A percentile compares a stretch with the other conserved stretches of the same genome.
Conservation (phyloP, 35 echinoderm and acorn worm species). For the Strongylocentrotus purpuratus region DNA sequence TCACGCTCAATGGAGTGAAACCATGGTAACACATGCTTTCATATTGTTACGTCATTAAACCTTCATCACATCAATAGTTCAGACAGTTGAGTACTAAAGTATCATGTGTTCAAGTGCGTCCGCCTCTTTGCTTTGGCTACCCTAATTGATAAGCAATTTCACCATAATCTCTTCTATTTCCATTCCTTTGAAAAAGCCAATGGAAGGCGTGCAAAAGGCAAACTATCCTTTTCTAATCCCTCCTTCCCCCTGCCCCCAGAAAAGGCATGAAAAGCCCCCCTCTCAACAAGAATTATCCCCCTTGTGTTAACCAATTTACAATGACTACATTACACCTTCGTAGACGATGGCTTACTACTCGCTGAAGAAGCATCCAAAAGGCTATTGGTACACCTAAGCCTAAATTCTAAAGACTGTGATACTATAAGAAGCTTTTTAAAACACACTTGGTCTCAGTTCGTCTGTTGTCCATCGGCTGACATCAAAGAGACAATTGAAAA, state of each 20-base stretch:
- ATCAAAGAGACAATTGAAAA: slow-evolving; percentile 40
- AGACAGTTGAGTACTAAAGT: not conserved
- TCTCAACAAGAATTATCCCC: slow-evolving; percentile 45
- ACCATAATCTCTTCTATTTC: not conserved
- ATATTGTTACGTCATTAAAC: not conserved
- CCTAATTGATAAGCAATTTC: not conserved
- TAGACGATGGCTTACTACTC: not conserved
- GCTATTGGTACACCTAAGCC: not conserved
- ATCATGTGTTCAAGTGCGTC: not conserved
- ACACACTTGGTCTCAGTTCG: slow-evolving; percentile 28
- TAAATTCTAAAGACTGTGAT: not conserved
- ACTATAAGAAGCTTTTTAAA: slow-evolving; percentile 40
- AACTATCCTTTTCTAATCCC: slow-evolving; percentile 11
- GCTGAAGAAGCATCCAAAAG: not conserved
- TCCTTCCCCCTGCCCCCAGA: not conserved
- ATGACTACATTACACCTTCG: slow-evolving; percentile 28
- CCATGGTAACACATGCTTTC: not conserved
- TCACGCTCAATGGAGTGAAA: not conserved
- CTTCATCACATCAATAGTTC: not conserved
- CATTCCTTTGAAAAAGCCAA: not conserved
- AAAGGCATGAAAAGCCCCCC: not conserved
- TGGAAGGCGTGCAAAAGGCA: not conserved
- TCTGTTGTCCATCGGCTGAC: slow-evolving; percentile 21
- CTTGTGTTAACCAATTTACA: slow-evolving; percentile 49
- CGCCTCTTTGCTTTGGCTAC: not conserved